A percentile compares a stretch with the other conserved stretches of the same genome.
Conservation (phyloP, 2,888 invertebrate species). For the Gryllus longicercus region DNA sequence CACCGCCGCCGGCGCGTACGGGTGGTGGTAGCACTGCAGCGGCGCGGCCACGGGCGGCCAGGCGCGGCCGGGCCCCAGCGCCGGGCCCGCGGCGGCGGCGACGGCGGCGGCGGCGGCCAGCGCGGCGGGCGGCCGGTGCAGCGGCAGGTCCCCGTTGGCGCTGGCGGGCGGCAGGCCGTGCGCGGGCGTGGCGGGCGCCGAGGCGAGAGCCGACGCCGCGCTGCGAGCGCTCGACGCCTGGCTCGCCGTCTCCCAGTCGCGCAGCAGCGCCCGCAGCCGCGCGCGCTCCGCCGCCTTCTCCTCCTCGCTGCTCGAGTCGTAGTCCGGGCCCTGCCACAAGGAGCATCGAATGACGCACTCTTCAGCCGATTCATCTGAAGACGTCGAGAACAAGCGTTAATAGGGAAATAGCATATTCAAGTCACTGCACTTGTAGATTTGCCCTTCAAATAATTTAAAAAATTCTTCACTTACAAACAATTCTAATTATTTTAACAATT, state of each 20-base stretch:
- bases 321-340: conserved; percentile 68
- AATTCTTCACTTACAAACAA: too few relatives aligned
- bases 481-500: too few relatives aligned
- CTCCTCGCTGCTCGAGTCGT: conserved; percentile 72
- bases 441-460: too few relatives aligned
- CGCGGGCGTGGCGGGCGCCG: not conserved
- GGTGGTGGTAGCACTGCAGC: conserved; percentile 11
- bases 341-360: too few relatives aligned
- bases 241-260: conserved; percentile 74
- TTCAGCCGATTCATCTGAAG: too few relatives aligned
- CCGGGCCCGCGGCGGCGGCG: not conserved
- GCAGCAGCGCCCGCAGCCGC: conserved; percentile 63
- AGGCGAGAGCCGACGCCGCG: conserved; percentile 51
- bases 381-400: too few relatives aligned
- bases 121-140: conserved; percentile 9
- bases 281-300: conserved; percentile 67
- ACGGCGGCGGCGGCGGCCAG: conserved; percentile 4
- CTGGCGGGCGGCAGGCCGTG: not conserved
- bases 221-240: conserved; percentile 42
- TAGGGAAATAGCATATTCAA: too few relatives aligned
- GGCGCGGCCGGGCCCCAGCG: not conserved
- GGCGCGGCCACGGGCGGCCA: conserved; percentile 12
- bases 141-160: not conserved
- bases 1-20: not conserved
- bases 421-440: too few relatives aligned